Evolutionary conservation across 1,140 invertebrate species (phyloP).

Genomic region (Drosophila santomea): DNA sequence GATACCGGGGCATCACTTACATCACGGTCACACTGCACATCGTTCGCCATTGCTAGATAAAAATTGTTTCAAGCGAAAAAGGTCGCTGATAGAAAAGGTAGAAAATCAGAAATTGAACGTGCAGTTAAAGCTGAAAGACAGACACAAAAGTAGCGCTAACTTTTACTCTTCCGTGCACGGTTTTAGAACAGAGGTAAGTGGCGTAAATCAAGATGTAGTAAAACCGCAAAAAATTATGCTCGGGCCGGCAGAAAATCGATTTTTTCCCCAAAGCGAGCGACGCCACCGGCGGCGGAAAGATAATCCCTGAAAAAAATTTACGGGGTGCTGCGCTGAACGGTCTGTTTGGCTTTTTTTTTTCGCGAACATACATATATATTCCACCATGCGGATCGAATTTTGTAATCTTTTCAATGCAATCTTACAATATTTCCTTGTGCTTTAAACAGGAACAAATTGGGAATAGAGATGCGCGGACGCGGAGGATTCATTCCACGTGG

Average conservation of each 20-base stretch:
- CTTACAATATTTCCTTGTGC: not conserved
- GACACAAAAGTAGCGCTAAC: not conserved
- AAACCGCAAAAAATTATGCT: not conserved
- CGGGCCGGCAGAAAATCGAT: slow-evolving; percentile 32
- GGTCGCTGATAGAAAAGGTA: not conserved
- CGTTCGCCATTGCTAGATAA: slow-evolving; percentile 31
- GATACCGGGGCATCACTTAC: not conserved
- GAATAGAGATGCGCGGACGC: slow-evolving; percentile 72
- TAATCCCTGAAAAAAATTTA: not conserved
- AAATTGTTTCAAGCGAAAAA: slow-evolving; percentile 14
- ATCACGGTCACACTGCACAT: not conserved
- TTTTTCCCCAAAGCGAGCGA: slow-evolving; percentile 20
- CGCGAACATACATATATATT: slow-evolving; percentile 3
- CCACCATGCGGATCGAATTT: not conserved
- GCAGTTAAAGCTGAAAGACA: not conserved
- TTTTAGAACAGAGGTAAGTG: slow-evolving; percentile 18
- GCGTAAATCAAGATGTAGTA: not conserved
- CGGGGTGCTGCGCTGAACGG: slow-evolving; percentile 39
- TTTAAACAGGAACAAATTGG: not conserved
- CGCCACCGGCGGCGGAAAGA: slow-evolving; percentile 24
- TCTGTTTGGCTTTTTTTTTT: slow-evolving; percentile 5
- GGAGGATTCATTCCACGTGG: slow-evolving; percentile 77
- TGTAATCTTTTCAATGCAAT: slow-evolving; percentile 2
- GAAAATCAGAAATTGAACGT: not conserved
- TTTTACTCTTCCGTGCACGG: not conserved